A percentile compares a stretch with the other conserved stretches of the same genome.
Conservation (phyloP, 2,888 invertebrate species). For the Troides oblongomaculatus region DNA sequence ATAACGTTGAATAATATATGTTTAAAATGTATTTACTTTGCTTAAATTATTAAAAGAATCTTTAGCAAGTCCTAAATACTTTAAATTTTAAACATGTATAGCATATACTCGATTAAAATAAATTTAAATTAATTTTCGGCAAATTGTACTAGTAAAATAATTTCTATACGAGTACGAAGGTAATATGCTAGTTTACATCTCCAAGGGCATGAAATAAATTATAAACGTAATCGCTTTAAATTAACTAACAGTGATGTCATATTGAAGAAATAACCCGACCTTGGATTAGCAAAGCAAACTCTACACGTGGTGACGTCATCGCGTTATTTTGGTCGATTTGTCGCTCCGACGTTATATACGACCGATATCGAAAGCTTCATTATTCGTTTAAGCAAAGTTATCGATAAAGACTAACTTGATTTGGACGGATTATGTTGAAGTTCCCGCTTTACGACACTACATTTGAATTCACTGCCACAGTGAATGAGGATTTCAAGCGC, state of each 20-base stretch:
- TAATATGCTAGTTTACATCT: neutral
- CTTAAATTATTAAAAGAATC: too few species aligned
- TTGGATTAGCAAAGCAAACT: constrained; percentile 47
- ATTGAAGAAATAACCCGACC: constrained; percentile 45
- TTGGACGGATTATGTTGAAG: constrained; percentile 35
- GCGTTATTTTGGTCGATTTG: constrained; percentile 62
- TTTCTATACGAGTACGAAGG: neutral
- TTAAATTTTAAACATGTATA: too few species aligned
- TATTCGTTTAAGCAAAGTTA: neutral
- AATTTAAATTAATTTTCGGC: too few species aligned
- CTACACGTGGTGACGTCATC: constrained; percentile 54
- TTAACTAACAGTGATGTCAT: constrained; percentile 41
- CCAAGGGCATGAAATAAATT: constrained; percentile 30
- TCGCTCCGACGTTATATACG: constrained; percentile 36
- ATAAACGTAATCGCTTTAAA: constrained; percentile 18
- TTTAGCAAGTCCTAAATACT: too few species aligned
- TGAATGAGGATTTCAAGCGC: constrained; percentile 24
- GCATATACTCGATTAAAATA: too few species aligned
- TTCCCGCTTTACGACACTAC: constrained; percentile 48
- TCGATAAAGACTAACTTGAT: constrained; percentile 24
- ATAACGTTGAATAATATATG: too few species aligned
- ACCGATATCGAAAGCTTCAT: constrained; percentile 36
- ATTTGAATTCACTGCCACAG: constrained; percentile 39
- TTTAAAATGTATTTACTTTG: too few species aligned
- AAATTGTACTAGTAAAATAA: too few species aligned